Percentiles rank a stretch among this genome's conserved stretches.
Evolutionary conservation across 1,140 invertebrate species (phyloP).

Genomic region (Euwallacea fornicatus): DNA sequence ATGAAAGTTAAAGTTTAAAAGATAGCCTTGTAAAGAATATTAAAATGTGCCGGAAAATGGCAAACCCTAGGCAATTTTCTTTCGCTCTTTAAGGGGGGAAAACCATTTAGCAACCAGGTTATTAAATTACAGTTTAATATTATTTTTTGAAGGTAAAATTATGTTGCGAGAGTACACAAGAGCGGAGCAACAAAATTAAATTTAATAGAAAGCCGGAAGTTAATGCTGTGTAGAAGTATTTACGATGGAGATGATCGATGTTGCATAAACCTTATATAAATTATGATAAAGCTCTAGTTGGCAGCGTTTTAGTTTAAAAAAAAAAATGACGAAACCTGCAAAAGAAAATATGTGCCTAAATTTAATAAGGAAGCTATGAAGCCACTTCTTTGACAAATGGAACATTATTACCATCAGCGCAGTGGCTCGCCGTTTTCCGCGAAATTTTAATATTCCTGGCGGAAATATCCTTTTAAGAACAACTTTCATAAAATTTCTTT

Average conservation of each 20-base stretch:
- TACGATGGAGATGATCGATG: neutral
- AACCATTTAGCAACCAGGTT: slow-evolving; percentile 9
- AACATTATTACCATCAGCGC: too few species aligned
- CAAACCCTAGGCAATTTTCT: slow-evolving; percentile 10
- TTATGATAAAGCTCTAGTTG: too few species aligned
- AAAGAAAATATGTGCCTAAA: too few species aligned
- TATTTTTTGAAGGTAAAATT: neutral
- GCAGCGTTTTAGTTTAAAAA: too few species aligned
- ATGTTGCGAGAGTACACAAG: slow-evolving; percentile 1
- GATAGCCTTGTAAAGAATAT: slow-evolving; percentile 16
- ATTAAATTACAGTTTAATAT: slow-evolving; percentile 14
- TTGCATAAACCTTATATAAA: too few species aligned
- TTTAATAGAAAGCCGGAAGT: slow-evolving; percentile 8
- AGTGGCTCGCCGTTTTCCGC: neutral
- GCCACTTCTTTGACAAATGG: too few species aligned
- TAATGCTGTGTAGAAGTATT: neutral
- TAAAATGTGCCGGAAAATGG: slow-evolving; percentile 13
- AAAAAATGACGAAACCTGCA: too few species aligned
- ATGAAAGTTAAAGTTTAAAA: slow-evolving; percentile 24
- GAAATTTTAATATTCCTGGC: slow-evolving; percentile 19
- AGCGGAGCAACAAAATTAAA: neutral
- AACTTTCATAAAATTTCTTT: slow-evolving; percentile 23
- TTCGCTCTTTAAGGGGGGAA: neutral
- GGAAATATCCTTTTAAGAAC: slow-evolving; percentile 6
- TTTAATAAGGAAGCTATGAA: too few species aligned